Base-by-base conservation (phyloP, 92 coral and sea anemone genomes). In the Porites cylindrica region DNA sequence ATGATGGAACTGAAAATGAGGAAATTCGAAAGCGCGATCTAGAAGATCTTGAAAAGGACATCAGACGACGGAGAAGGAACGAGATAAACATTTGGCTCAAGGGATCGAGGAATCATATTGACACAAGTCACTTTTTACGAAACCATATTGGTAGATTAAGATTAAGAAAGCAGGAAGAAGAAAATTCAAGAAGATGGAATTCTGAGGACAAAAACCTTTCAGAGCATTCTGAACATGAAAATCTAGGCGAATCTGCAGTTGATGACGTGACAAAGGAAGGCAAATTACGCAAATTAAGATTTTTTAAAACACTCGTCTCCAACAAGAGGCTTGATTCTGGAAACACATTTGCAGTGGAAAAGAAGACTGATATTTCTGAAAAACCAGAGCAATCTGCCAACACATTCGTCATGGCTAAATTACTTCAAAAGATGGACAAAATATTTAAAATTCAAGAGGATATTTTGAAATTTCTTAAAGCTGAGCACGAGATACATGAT, bases 81-180 rank as follows among this genome's bases (percentile, higher is more conserved):
- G 94, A 95, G 64, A 93, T 95, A 9, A 95, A 93, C 53, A 95
- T 95, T 51, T 95, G 94, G 89, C 84, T 95, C 9, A 94, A 95
- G 54, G 98, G 98, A 13, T 95, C 98, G 38, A 70, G 90, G 23
- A 95, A 95, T 43, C 94, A 78, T 38, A 95, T 95, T 65, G 91
- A 93, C 71, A 92, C 98, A 4, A 95, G 98, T 43, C 94, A 83
- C 18, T 86, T 95, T 65, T 50, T 88, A 74, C 65, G 82, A 66
- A 83, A 74, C n/a, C 80, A 65, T 14, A 20, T 75, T 12, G 43
- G 47, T 38, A 4, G 47, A 38, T 38, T 52, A 17, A 64, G 73
- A 52, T 23, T 89, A 51, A 77, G 51, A 69, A 81, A 68, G 24
- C 64, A 76, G 9, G 53, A 61, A 29, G 66, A 81, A 20, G 71